Conservation (phyloP, 2,797 vertebrate genomes). For the Sphenodon punctatus region DNA sequence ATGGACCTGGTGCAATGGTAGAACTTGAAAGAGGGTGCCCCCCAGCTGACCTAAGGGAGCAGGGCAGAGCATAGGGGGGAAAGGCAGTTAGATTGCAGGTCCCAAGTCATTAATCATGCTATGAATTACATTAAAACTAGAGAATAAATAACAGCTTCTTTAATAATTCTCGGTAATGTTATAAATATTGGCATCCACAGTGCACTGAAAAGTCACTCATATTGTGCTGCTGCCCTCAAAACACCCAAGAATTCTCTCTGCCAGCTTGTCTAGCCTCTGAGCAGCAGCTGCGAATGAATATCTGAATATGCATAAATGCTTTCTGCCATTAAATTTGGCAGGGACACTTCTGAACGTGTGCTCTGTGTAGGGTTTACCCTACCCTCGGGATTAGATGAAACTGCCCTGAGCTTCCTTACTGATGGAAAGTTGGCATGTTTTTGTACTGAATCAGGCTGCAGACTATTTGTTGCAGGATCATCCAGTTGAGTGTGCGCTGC, state of each 20-base stretch:
- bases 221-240: no score
- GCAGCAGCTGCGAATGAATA: neutral
- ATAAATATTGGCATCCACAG: no score
- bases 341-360: fast-evolving
- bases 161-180: no score
- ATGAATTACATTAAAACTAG: no score
- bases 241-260: no score
- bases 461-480: neutral
- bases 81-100: no score
- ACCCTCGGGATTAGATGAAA: neutral
- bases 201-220: neutral
- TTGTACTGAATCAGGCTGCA: neutral
- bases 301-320: fast-evolving
- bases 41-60: no score
- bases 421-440: neutral
- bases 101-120: no score
- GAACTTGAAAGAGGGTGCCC: no score
- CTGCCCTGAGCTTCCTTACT: neutral
- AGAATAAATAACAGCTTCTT: no score
- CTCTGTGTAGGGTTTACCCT: neutral
- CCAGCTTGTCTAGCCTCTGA: fast-evolving
- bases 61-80: no score
- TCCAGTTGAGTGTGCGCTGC: fast-evolving
- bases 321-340: fast-evolving
- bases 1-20: no score